Base-by-base conservation (phyloP, 2,888 invertebrate genomes). In the Pollenia griseotomentosa region DNA sequence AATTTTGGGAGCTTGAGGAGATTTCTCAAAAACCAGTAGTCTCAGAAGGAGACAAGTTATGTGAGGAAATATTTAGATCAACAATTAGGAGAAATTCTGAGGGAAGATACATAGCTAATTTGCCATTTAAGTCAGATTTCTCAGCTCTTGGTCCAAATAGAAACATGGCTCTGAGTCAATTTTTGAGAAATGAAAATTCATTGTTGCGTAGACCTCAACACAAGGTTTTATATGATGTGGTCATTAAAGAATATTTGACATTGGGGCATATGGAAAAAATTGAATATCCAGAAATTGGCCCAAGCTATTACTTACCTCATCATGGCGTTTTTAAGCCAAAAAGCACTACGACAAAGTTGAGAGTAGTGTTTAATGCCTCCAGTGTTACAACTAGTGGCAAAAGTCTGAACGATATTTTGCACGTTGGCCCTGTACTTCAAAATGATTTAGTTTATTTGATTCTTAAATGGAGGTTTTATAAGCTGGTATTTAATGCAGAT, bases 1-100 rank as follows among this genome's bases (percentile, higher is more conserved):
- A 23, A 23, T 66, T 66, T 51, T 77, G 77, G 65, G 75, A 77
- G 23, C 23, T 77, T 23, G 55, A 77, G 5, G 77, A 77, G 14
- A 46, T 77, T 12, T 42, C 66, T 14, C 19, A 7, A 4, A 44
- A 57, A 55, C 65, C 44, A 14, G 44, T 44, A 7, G 14, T 66
- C 9, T 77, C 77, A 6, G 77, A 55, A 11, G 66, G 44, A 2
- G 77, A 77, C 23, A 44, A 66, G 44, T 12, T 66, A 16, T 77
- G 77, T 44, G 77, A 77, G 14, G 14, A 77, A 19, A 77, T 66
- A 12, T 75, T 51, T 65, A 16, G 16, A 2, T 14, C 63, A n/a
- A 75, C 63, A 10, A 75, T 53, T 11, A 8, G 6, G 4, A 55
- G 53, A 55, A 55, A 16, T 53, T 16, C 44, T 9, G 63, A 44